Evolutionary conservation across 2,888 invertebrate species (phyloP).

Genomic region (Hermodice carunculata): DNA sequence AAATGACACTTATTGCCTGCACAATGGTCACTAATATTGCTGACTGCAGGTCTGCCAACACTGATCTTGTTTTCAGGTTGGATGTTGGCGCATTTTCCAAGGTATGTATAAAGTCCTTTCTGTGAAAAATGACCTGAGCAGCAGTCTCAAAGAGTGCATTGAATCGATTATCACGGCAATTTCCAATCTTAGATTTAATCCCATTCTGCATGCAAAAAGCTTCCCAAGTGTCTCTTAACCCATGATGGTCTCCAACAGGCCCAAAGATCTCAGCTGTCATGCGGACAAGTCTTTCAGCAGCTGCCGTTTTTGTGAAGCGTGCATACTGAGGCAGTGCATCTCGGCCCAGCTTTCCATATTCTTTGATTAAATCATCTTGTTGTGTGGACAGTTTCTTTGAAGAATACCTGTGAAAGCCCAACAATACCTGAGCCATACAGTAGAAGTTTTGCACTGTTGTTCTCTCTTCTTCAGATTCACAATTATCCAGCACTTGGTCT

Average conservation of each 20-base stretch:
- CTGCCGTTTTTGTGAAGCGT: background rate
- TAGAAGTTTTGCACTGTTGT: background rate
- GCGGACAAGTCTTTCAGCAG: background rate
- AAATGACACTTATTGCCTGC: constrained; percentile 32
- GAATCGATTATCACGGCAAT: constrained; percentile 31
- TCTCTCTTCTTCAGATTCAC: background rate
- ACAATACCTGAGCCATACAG: constrained; percentile 2
- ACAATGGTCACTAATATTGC: constrained; percentile 14
- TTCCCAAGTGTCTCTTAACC: background rate
- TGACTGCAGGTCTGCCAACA: constrained; percentile 26
- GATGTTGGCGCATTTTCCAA: constrained; percentile 4
- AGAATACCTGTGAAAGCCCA: constrained; percentile 9
- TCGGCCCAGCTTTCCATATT: background rate
- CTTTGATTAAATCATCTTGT: too few species aligned
- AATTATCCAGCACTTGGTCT: background rate
- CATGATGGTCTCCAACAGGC: constrained; percentile 3
- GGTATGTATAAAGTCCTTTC: constrained; percentile 22
- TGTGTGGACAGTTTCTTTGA: too few species aligned
- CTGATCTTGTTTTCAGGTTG: constrained; percentile 31
- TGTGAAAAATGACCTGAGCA: constrained; percentile 27
- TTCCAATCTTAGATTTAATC: constrained; percentile 2
- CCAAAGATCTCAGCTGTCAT: background rate
- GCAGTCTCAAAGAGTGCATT: constrained; percentile 37
- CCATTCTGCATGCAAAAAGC: background rate
- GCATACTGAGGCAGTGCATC: background rate